Evolutionary conservation across 2,888 invertebrate species (phyloP).

Genomic region (Lycophotia porphyrea): DNA sequence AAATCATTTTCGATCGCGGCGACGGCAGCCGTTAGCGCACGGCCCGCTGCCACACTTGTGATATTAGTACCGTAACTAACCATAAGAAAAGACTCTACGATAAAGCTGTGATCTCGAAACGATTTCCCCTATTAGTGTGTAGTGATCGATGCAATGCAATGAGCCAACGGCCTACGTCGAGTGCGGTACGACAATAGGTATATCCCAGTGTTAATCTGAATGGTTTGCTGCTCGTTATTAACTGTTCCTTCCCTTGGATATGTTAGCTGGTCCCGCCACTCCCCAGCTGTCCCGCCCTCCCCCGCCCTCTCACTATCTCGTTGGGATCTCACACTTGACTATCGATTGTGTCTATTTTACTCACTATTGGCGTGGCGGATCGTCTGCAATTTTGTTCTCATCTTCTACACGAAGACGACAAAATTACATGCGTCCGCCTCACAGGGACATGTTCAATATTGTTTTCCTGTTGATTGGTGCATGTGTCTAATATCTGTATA

Average conservation of each 20-base stretch:
- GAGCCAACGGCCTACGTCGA: slow-evolving; percentile 75
- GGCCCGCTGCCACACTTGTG: slow-evolving; percentile 78
- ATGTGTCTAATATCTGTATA: slow-evolving; percentile 86
- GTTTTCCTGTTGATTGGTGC: slow-evolving; percentile 79
- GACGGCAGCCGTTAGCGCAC: slow-evolving; percentile 90
- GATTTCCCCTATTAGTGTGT: slow-evolving; percentile 83
- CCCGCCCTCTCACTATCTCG: slow-evolving; percentile 70
- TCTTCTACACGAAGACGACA: slow-evolving; percentile 57
- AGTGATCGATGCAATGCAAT: slow-evolving; percentile 71
- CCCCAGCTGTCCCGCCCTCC: slow-evolving; percentile 64
- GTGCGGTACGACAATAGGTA: slow-evolving; percentile 84
- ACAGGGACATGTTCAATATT: slow-evolving; percentile 67
- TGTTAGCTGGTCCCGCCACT: slow-evolving; percentile 79
- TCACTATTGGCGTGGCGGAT: slow-evolving; percentile 68
- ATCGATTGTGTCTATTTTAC: slow-evolving; percentile 74
- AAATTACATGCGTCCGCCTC: slow-evolving; percentile 72
- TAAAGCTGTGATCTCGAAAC: slow-evolving; percentile 87
- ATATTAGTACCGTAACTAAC: slow-evolving; percentile 83
- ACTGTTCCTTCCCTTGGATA: slow-evolving; percentile 82
- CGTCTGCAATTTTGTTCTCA: slow-evolving; percentile 73
- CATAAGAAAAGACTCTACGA: slow-evolving; percentile 83
- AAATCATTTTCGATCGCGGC: slow-evolving; percentile 92
- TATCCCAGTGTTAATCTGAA: slow-evolving; percentile 85
- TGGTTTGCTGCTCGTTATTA: slow-evolving; percentile 90
- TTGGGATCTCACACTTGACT: slow-evolving; percentile 78